Conservation (phyloP, 2,888 invertebrate genomes). For the Acleris cristana region DNA sequence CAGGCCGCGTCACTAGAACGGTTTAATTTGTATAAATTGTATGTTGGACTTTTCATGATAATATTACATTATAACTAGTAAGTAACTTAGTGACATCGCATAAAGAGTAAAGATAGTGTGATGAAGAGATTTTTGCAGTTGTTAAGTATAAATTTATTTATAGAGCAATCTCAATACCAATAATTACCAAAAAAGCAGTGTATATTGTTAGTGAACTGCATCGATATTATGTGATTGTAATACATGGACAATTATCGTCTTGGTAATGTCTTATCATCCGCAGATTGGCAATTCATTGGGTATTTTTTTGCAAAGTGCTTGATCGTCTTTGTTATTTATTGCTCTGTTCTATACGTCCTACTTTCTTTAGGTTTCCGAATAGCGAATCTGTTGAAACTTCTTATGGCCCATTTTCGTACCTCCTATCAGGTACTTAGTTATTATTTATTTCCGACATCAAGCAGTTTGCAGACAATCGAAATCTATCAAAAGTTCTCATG, state of each 20-base stretch:
- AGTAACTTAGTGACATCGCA: conserved; percentile 82
- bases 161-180: conserved; percentile 84
- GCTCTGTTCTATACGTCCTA: conserved; percentile 25
- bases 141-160: conserved; percentile 84
- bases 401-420: conserved; percentile 8
- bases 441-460: conserved; percentile 47
- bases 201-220: conserved; percentile 78
- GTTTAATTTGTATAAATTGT: conserved; percentile 84
- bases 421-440: not conserved
- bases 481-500: conserved; percentile 53
- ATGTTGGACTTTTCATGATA: conserved; percentile 83
- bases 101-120: conserved; percentile 81
- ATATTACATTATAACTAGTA: conserved; percentile 82
- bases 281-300: conserved; percentile 55
- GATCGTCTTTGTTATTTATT: conserved; percentile 43
- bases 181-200: conserved; percentile 84
- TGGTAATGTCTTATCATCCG: conserved; percentile 55
- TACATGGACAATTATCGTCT: conserved; percentile 65
- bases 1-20: conserved; percentile 77
- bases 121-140: conserved; percentile 84
- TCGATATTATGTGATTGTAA: conserved; percentile 73
- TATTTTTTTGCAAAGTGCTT: conserved; percentile 61
- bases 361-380: conserved; percentile 26
- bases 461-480: conserved; percentile 56
- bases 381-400: conserved; percentile 20